Conservation (phyloP, 2,888 invertebrate genomes). For the Gryllus longicercus region DNA sequence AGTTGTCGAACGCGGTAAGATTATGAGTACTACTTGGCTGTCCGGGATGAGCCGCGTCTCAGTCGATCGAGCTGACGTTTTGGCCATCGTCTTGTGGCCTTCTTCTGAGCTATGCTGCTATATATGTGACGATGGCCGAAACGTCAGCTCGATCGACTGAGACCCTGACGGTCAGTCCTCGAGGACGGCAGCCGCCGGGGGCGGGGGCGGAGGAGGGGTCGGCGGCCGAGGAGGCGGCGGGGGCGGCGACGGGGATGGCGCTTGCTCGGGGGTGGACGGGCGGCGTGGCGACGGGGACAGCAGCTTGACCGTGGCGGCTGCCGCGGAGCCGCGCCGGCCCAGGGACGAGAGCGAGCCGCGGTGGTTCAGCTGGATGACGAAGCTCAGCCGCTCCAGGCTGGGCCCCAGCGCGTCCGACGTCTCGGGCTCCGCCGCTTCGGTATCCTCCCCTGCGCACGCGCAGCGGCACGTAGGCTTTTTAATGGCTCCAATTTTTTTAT, state of each 20-base stretch:
- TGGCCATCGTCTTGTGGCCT: too few species aligned
- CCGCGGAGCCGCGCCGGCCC: neutral
- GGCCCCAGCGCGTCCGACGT: slow-evolving; percentile 59
- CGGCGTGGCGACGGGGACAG: neutral
- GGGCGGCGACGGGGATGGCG: neutral
- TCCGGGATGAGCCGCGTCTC: too few species aligned
- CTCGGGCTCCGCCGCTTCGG: neutral
- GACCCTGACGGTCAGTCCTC: neutral
- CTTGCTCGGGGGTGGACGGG: neutral
- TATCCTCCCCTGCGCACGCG: neutral
- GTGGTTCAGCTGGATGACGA: slow-evolving; percentile 73
- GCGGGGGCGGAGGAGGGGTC: neutral
- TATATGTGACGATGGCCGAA: too few species aligned
- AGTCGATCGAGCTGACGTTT: too few species aligned
- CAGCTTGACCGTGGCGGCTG: neutral
- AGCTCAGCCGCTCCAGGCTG: slow-evolving; percentile 67
- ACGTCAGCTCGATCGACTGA: too few species aligned
- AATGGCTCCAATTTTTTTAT: too few species aligned
- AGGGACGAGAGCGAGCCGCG: slow-evolving; percentile 67
- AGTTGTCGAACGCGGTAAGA: too few species aligned
- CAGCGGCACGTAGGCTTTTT: neutral
- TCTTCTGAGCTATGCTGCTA: too few species aligned
- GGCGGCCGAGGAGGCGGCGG: neutral
- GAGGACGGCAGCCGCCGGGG: neutral
- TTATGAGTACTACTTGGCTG: too few species aligned